Evolutionary conservation across 2,888 invertebrate species (phyloP), one percentile per base, ranked within the genome.

Genomic region (Drosophila multiciliata): DNA sequence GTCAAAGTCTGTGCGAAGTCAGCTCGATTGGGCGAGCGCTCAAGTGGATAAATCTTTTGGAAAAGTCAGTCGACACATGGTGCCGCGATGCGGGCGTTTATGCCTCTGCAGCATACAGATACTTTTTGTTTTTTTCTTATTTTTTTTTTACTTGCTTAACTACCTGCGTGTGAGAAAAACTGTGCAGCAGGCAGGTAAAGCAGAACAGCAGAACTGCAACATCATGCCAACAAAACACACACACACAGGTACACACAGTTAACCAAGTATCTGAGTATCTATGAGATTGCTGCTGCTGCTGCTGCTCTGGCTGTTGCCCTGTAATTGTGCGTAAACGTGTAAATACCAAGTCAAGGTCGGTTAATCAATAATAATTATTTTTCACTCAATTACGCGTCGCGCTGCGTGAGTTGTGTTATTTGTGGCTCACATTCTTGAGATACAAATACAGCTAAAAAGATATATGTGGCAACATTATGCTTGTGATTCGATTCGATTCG

Each of bases 291-390:
- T 66, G 62, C 29, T 57, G 49, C 29, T 57, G 49, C 67, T 50
- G 20, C 38, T 36, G 48, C 55, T 32, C 17, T n/a, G 20, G 38
- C 45, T 23, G 48, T 50, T 42, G 57, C 42, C 53, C 70, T 75
- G 86, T 88, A 87, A 90, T 87, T 87, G 88, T 87, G 90, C 87
- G 87, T 87, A 79, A 88, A 88, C 78, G 87, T 83, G 87, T 86
- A 89, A 89, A 89, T 83, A 84, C 89, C 82, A 79, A 90, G 83
- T 86, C 90, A 90, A 90, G 90, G 90, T 87, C 90, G 83, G 77
- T 77, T 90, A 87, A 90, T 90, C 90, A 91, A 91, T 89, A 90
- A 90, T 83, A 81, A 91, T 90, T 89, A 90, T 89, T 89, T 90
- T 86, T 87, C 90, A 90, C 89, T 91, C 89, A 90, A 89, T 91